A percentile compares a stretch with the other conserved stretches of the same genome.
Conservation (phyloP, 1,140 invertebrate species). For the Ridgeia piscesae region DNA sequence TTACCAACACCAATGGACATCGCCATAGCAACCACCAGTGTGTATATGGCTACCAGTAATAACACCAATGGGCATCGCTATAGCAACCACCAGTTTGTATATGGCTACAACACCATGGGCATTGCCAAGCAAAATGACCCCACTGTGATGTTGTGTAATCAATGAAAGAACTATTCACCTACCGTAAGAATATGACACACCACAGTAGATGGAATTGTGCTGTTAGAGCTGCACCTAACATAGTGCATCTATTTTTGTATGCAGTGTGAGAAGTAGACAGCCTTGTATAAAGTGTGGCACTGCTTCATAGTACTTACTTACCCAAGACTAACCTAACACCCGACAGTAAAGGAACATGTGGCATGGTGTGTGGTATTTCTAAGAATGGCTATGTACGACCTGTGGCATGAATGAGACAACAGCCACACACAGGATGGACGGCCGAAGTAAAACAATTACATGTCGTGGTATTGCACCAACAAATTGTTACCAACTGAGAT, state of each 20-base stretch:
- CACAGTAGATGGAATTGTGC: neutral
- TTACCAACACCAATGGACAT: neutral
- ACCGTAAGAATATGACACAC: no score
- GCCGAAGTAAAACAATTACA: neutral
- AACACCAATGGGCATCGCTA: no score
- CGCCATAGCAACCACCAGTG: neutral
- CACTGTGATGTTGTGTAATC: neutral
- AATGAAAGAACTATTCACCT: neutral
- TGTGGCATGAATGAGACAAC: neutral
- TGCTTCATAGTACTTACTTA: neutral
- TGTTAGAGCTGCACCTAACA: neutral
- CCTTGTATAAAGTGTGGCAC: neutral
- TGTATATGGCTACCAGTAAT: neutral
- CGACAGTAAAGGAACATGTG: neutral
- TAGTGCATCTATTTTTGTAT: neutral
- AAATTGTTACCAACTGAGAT: neutral
- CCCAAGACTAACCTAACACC: neutral
- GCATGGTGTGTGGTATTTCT: neutral
- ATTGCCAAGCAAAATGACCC: neutral
- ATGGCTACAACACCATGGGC: neutral
- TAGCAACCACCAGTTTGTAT: neutral
- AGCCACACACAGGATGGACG: neutral
- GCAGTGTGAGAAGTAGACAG: neutral
- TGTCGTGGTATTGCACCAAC: neutral
- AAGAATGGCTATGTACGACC: neutral